Evolutionary conservation across 2,888 invertebrate genomes (phyloP), one percentile per base, ranked within the genome.

Genomic region (Leptura quadrifasciata): DNA sequence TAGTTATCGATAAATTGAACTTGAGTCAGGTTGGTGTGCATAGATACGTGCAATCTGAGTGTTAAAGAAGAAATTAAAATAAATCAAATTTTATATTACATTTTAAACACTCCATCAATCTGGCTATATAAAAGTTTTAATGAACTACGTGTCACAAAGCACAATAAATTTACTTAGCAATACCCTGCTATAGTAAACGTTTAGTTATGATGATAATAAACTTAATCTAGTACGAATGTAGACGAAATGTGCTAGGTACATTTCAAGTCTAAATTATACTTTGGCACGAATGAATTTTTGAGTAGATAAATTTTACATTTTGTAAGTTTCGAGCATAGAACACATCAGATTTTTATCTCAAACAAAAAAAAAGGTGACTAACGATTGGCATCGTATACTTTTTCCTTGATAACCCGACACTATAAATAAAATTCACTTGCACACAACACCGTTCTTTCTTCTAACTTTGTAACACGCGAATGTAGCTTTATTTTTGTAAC

Each of bases 371-470:
- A 61, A 61, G 35, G 18, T 61, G 35, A 61, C 35, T 61, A 61
- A 61, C 61, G 61, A 61, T 61, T 61, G 35, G 35, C 27, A 61
- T 61, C 31, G 61, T 61, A 61, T 61, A 61, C 61, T 61, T 35
- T 57, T 61, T 61, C 61, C 35, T 65, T 52, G 65, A 65, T 65
- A 65, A 65, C 52, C 52, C 52, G 47, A 27, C 47, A 64, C 35
- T 39, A 39, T 35, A 39, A 39, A 64, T 35, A 39, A 39, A 39
- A 35, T 39, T 64, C 35, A 52, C 31, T 65, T 35, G 35, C 65
- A 65, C 61, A 61, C 61, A 61, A 61, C 61, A 61, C 18, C 61
- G 61, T 61, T 35, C 61, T 18, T 65, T 35, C n/a, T 52, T 65
- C 65, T 65, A 47, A 65, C 35, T 35, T 65, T 54, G 65, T 52